Evolutionary conservation across 1,140 invertebrate genomes (phyloP), one percentile per base, ranked within the genome.

Genomic region (Berghia stephanieae): DNA sequence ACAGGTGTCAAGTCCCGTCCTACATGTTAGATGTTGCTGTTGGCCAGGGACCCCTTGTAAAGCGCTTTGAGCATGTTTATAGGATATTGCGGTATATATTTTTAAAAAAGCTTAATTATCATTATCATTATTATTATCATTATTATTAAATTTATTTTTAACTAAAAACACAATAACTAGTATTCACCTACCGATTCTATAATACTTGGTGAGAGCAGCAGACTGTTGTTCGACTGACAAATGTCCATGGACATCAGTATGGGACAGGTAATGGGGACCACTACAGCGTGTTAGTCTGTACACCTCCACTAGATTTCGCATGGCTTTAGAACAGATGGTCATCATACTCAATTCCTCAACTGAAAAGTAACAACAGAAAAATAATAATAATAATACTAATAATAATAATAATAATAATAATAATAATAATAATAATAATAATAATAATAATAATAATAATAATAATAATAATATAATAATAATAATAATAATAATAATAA

Each of bases 241-340:
- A 2, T 60, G 42, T 4, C 57, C 52, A 44, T 82, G 81, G 31
- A 78, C 31, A 55, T 79, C 42, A 5, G 78, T 70, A 38, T 81
- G 75, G 16, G 79, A 70, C 8, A 79, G 55, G 40, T 77, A 46
- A 34, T 82, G 80, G 16, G 68, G 71, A 18, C 78, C 52, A 2
- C 76, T 49, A 13, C 81, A 83, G 60, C 75, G 75, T 6, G 84
- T 81, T 21, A 82, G 82, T 70, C 85, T 82, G 76, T 86, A 89
- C 21, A 85, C 82, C 80, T 89, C 88, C 24, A 87, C 81, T 49
- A 88, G 46, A 79, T 89, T 87, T 66, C 88, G 83, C 83, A 89
- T 85, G 13, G 79, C 71, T 78, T 89, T 89, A 57, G 88, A 89
- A 66, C 84, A 82, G 21, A 89, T 86, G 13, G 88, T 86, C 70